Evolutionary conservation across 2,113 vertebrate species (phyloP).

Genomic region (Ctenodactylus gundi): DNA sequence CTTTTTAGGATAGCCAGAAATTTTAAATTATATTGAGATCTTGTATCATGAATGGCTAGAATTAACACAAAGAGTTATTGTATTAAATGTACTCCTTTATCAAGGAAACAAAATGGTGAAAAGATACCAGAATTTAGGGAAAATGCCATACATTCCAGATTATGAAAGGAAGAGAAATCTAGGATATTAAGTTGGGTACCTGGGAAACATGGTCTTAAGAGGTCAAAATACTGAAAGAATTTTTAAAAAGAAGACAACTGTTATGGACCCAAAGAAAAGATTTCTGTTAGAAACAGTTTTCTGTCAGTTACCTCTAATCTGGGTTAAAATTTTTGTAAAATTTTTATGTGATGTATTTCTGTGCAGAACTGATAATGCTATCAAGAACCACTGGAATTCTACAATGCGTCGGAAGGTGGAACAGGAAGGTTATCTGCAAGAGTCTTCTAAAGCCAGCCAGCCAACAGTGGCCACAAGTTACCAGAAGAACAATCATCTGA

Average conservation of each 20-base stretch:
- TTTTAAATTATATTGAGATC: background rate
- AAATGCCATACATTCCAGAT: background rate
- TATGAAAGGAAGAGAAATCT: background rate
- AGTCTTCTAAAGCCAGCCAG: conserved; percentile 87
- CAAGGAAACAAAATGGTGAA: conserved; percentile 1
- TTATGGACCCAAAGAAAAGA: background rate
- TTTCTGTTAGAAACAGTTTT: conserved; percentile 56
- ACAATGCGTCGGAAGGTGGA: conserved; percentile 99
- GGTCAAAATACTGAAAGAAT: background rate
- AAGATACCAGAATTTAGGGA: background rate
- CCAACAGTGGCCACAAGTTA: conserved; percentile 85
- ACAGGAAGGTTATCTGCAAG: conserved; percentile 98
- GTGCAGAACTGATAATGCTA: conserved; percentile 97
- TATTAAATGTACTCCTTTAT: background rate
- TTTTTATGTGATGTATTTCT: conserved; percentile 48
- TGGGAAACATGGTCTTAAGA: background rate
- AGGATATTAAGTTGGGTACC: background rate
- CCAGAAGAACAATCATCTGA: conserved; percentile 89
- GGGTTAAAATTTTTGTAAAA: conserved; percentile 49
- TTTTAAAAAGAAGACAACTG: background rate
- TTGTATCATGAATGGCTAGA: background rate
- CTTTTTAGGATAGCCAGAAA: background rate
- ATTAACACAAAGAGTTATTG: background rate
- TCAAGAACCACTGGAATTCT: conserved; percentile 99
- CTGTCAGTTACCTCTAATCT: conserved; percentile 52